Conservation (phyloP, 2,888 invertebrate species). For the Chrysina gloriosa region DNA sequence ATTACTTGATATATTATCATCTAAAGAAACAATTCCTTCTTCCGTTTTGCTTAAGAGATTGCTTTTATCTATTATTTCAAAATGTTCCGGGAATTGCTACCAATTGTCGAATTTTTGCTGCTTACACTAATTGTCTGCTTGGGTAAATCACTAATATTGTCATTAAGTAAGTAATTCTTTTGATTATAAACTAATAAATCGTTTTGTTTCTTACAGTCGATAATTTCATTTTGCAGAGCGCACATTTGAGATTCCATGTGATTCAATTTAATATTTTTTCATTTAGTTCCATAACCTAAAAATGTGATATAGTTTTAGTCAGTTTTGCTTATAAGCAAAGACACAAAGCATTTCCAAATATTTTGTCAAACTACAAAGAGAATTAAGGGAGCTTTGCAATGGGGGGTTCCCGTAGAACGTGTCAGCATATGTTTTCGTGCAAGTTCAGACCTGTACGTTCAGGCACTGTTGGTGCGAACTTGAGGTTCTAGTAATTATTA, state of each 20-base stretch:
- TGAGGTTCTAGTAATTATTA: too few relatives aligned
- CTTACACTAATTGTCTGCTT: conserved; percentile 39
- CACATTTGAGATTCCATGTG: conserved; percentile 60
- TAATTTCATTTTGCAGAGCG: conserved; percentile 62
- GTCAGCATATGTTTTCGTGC: too few relatives aligned
- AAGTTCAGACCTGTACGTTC: too few relatives aligned
- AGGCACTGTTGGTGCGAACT: too few relatives aligned
- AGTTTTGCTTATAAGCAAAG: too few relatives aligned
- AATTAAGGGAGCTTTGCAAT: too few relatives aligned
- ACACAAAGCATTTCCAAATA: too few relatives aligned
- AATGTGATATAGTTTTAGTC: too few relatives aligned
- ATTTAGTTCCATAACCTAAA: conserved; percentile 45
- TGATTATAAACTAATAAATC: conserved; percentile 48
- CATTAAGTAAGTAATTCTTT: conserved; percentile 38
- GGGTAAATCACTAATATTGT: conserved; percentile 25
- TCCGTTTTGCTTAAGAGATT: conserved; percentile 49
- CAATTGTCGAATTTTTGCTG: conserved; percentile 62
- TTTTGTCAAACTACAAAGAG: too few relatives aligned
- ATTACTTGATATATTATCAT: conserved; percentile 60
- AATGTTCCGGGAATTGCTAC: conserved; percentile 73
- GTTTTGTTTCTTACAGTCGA: conserved; percentile 59
- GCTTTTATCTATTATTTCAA: conserved; percentile 71
- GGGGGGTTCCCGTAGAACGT: too few relatives aligned
- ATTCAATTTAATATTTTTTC: conserved; percentile 59
- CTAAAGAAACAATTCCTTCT: conserved; percentile 53